These are phyloP conservation scores for Aplocera efformata DNA, from an alignment of 2,888 invertebrate genomes.

Conservation along the genomic window DNA sequence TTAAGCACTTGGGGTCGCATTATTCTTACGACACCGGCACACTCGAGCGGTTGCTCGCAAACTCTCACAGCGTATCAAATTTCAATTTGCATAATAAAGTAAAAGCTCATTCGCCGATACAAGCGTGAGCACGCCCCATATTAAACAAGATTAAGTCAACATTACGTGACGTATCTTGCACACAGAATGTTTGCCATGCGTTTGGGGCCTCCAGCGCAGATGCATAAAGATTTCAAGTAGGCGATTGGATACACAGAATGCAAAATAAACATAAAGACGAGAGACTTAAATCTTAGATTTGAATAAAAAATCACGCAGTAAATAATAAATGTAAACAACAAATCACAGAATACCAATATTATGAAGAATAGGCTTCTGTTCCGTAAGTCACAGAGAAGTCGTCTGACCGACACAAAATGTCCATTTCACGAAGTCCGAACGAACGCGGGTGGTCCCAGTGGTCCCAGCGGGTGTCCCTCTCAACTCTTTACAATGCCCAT, in stretches of 20 bases:
- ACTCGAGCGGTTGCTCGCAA: slow-evolving; percentile 40
- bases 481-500: slow-evolving; percentile 63
- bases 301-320: too few species aligned
- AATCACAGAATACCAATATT: slow-evolving; percentile 4
- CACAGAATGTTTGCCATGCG: slow-evolving; percentile 41
- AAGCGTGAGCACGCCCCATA: slow-evolving; percentile 51
- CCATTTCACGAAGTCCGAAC: slow-evolving; percentile 35
- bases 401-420: slow-evolving; percentile 29
- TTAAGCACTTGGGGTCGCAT: slow-evolving; percentile 35
- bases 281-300: too few species aligned
- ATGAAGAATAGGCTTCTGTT: slow-evolving; percentile 21
- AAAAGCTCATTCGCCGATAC: slow-evolving; percentile 62
- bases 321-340: not conserved
- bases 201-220: slow-evolving; percentile 11
- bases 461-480: slow-evolving; percentile 68
- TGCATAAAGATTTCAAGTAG: slow-evolving; percentile 8
- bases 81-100: slow-evolving; percentile 67
- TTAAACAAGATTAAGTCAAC: slow-evolving; percentile 65
- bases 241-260: too few species aligned
- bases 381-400: slow-evolving; percentile 22
- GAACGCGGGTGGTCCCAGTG: slow-evolving; percentile 75
- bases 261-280: too few species aligned
- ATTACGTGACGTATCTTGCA: slow-evolving; percentile 60
- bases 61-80: slow-evolving; percentile 60
- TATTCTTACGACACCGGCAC: slow-evolving; percentile 38